A percentile compares a stretch with the other conserved stretches of the same genome.
phyloP scores from a whole-genome alignment of 2,888 invertebrate genomes.

The Pammene aurita region DNA sequence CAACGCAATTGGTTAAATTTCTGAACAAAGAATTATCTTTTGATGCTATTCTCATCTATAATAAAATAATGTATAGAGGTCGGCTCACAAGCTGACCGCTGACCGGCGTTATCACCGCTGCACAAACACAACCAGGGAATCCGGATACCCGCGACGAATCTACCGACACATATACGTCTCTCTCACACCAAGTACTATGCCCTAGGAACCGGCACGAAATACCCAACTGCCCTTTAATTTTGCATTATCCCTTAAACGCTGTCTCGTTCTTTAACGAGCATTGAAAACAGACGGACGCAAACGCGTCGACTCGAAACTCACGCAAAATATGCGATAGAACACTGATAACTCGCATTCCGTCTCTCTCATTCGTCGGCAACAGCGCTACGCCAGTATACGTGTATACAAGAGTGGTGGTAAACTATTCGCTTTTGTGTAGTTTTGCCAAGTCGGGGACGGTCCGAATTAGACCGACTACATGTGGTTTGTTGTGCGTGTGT shows the following conservation, averaged over 20 bases:
- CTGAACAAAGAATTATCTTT: conserved; percentile 1
- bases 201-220: conserved; percentile 28
- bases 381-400: conserved; percentile 48
- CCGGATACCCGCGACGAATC: conserved; percentile 64
- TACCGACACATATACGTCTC: conserved; percentile 57
- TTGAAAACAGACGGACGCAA: conserved; percentile 20
- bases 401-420: conserved; percentile 62
- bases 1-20: not conserved
- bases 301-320: conserved; percentile 28
- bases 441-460: conserved; percentile 71
- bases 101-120: conserved; percentile 59
- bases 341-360: conserved; percentile 53
- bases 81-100: conserved; percentile 59
- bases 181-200: conserved; percentile 48
- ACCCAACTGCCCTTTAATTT: conserved; percentile 28
- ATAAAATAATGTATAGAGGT: conserved; percentile 59
- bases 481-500: conserved; percentile 61
- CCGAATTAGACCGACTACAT: conserved; percentile 62
- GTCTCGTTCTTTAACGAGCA: conserved; percentile 18
- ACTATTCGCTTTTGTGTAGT: conserved; percentile 72
- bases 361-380: conserved; percentile 54
- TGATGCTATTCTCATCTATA: conserved; percentile 1
- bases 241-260: conserved; percentile 1
- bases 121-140: conserved; percentile 71
- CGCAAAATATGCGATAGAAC: conserved; percentile 24